Conservation (phyloP, 2,888 invertebrate genomes). For the Rotaria macrura region DNA sequence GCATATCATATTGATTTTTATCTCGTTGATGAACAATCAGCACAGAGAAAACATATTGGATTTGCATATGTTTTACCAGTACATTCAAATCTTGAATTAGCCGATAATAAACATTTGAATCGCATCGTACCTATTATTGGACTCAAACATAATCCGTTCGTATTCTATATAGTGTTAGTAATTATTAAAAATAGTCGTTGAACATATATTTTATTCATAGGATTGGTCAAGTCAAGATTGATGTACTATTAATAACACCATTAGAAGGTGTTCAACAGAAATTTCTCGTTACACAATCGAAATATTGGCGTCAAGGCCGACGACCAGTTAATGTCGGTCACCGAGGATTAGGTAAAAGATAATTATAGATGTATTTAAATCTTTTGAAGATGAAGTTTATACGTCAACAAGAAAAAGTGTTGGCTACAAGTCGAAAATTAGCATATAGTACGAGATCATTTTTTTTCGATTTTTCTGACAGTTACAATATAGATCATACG, state of each 20-base stretch:
- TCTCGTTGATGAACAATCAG: not conserved
- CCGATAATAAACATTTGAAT: not conserved
- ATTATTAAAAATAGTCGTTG: not conserved
- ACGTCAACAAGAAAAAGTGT: no score
- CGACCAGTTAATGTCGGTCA: constrained; percentile 7
- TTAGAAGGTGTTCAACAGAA: not conserved
- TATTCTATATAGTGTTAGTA: no score
- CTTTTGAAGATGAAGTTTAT: no score
- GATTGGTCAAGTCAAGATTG: constrained; percentile 15
- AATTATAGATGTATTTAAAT: no score
- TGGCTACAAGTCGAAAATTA: no score
- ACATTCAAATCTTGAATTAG: constrained; percentile 2
- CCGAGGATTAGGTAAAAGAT: not conserved
- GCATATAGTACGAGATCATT: no score
- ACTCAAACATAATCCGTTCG: not conserved
- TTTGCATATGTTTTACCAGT: constrained; percentile 21
- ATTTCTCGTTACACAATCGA: not conserved
- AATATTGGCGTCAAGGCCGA: constrained; percentile 15
- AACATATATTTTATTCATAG: not conserved
- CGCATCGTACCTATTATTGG: constrained; percentile 11
- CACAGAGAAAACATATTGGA: not conserved
- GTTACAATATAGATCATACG: no score
- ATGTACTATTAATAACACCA: constrained; percentile 11
- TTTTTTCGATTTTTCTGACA: no score
- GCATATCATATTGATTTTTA: constrained; percentile 22